Base-by-base conservation (phyloP, 2,113 vertebrate species). In the Manacus vitellinus region DNA sequence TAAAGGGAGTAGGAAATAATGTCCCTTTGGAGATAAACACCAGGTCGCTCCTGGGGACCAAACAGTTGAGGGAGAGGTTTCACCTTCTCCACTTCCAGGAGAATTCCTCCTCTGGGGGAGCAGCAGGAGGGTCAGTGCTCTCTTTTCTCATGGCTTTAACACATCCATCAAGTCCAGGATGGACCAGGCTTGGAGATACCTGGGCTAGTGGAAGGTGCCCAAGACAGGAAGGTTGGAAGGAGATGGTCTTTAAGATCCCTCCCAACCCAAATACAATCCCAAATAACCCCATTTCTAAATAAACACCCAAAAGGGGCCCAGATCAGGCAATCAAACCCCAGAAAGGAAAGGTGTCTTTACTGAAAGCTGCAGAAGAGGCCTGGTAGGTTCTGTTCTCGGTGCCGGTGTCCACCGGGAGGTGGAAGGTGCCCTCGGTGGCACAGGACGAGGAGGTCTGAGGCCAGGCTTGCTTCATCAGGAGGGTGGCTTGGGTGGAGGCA, bases 401-500 rank as follows among this genome's bases (percentile, higher is more conserved):
- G 95, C 98, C 98, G 41, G 98, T 98, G 98, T 99, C 99, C 98
- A 99, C 98, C 13, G 98, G 98, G 98, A 99, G 98, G 98, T 99
- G 98, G 98, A 99, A 99, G 97, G 98, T 99, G 95, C 98, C 98
- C 98, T 99, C 98, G 35, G 98, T 98, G 97, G 98, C 97, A 97
- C 98, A 99, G 96, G 98, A 98, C 37, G 98, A 98, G 71, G 97
- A 97, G 86, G 98, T 98, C 98, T 99, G 98, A 96, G 99, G 98
- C 98, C 99, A 99, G 97, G 98, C 98, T 98, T 99, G 99, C 97
- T 99, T 99, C 98, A 99, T 98, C 98, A 99, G 98, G 97, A 99
- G 98, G 79, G 98, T 98, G 95, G 98, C 98, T 98, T 96, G 97
- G 98, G 97, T 94, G 88, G 98, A 97, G 96, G 98, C 94, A 98